A percentile compares a stretch with the other conserved stretches of the same genome.
Conservation (phyloP, 2,797 vertebrate species). For the Scomberomorus guttatus region DNA sequence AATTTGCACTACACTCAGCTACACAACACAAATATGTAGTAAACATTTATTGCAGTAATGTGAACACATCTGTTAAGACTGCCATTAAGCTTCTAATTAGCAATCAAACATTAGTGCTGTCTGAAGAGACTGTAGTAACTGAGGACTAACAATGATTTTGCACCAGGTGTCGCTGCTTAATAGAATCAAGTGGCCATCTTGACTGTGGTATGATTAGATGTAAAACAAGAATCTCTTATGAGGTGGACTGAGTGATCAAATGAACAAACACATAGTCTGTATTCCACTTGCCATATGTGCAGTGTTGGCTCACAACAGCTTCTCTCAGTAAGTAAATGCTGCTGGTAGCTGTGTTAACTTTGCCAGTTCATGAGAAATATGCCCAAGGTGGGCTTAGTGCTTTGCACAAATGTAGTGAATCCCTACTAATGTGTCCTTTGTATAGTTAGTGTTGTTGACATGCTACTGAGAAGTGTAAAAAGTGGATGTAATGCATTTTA, state of each 20-base stretch:
- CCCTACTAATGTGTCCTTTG: not conserved
- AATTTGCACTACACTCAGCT: not conserved
- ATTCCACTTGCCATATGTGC: not conserved
- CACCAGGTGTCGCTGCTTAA: conserved; percentile 55
- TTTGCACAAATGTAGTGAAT: not conserved
- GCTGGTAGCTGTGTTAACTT: not conserved
- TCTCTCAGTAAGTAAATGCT: not conserved
- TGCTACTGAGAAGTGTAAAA: not conserved
- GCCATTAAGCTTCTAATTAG: not conserved
- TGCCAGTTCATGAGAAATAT: not conserved
- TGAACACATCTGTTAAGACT: conserved; percentile 20
- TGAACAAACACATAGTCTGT: conserved; percentile 5
- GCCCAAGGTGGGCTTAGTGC: not conserved
- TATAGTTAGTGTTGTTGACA: not conserved
- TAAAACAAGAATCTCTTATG: conserved; percentile 42
- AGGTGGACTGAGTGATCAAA: conserved; percentile 26
- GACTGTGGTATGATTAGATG: conserved; percentile 49
- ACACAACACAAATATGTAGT: conserved; percentile 5
- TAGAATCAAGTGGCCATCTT: conserved; percentile 50
- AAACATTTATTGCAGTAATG: not conserved
- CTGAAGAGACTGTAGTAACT: conserved; percentile 19
- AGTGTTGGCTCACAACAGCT: not conserved
- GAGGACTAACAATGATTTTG: conserved; percentile 32
- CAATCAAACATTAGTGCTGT: conserved; percentile 19
- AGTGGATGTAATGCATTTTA: not conserved